A percentile compares a stretch with the other conserved stretches of the same genome.
phyloP scores from a whole-genome alignment of 2,797 vertebrate species.

The Emydoidea blandingii region DNA sequence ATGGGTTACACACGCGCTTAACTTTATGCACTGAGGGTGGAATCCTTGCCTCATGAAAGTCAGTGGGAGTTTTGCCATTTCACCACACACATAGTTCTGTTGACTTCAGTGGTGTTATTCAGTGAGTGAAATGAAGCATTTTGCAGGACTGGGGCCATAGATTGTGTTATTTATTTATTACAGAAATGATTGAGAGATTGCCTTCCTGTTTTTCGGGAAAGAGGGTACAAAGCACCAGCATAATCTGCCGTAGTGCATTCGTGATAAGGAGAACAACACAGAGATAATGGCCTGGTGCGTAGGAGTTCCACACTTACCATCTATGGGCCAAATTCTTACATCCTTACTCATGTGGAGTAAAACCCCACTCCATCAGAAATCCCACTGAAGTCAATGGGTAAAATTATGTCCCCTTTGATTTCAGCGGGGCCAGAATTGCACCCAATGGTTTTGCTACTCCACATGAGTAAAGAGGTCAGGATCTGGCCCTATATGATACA shows the following conservation, averaged over 20 bases:
- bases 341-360: constrained; percentile 21
- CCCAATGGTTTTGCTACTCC: background rate
- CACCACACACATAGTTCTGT: background rate
- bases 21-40: constrained; percentile 37
- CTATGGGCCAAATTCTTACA: constrained; percentile 40
- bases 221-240: background rate
- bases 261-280: background rate
- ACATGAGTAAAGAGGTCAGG: constrained; percentile 24
- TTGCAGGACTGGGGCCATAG: background rate
- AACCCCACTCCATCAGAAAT: background rate
- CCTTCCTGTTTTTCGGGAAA: fast-evolving
- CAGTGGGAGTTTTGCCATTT: constrained; percentile 56
- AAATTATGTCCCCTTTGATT: background rate
- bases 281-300: constrained; percentile 10
- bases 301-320: background rate
- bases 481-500: background rate
- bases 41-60: background rate
- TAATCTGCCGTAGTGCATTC: background rate
- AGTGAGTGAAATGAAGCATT: fast-evolving
- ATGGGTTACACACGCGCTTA: constrained; percentile 36
- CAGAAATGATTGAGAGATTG: background rate
- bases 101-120: constrained; percentile 1
- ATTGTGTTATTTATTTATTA: constrained; percentile 31
- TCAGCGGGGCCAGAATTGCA: background rate
- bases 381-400: background rate